phyloP scores from a whole-genome alignment of 2,113 vertebrate species.

The Carollia perspicillata region DNA sequence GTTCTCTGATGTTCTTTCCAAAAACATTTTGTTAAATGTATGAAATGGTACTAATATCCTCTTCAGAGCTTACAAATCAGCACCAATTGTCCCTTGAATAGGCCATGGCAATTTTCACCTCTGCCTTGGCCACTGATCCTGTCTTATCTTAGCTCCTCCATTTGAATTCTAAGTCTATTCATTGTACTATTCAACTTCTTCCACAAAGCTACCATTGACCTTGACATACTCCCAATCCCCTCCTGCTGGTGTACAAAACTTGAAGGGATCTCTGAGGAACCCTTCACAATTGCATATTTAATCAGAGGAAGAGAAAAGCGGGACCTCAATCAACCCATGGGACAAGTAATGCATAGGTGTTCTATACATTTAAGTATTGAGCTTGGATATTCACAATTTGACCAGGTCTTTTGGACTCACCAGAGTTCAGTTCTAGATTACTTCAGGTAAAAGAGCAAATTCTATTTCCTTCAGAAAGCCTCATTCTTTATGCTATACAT shows the following conservation, averaged over 20 bases:
- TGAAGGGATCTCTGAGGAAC: background rate
- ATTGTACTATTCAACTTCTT: background rate
- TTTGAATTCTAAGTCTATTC: background rate
- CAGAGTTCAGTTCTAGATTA: background rate
- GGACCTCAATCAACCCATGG: background rate
- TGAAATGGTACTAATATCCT: conserved; percentile 14
- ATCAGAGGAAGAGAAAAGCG: background rate
- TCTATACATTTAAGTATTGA: background rate
- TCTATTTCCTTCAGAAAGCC: background rate
- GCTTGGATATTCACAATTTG: background rate
- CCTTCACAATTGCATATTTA: background rate
- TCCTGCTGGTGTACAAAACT: background rate
- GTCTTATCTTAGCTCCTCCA: background rate
- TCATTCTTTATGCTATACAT: background rate
- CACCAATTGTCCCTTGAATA: conserved; percentile 37
- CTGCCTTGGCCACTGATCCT: background rate
- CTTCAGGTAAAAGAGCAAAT: background rate
- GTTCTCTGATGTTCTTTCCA: conserved; percentile 45
- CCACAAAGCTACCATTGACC: background rate
- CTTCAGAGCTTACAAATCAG: conserved; percentile 47
- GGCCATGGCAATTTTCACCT: conserved; percentile 46
- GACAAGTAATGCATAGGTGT: background rate
- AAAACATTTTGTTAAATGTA: conserved; percentile 49
- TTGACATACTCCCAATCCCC: background rate
- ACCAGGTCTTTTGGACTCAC: background rate